Base-by-base conservation (phyloP, 2,888 invertebrate genomes). In the Caenorhabditis angaria region DNA sequence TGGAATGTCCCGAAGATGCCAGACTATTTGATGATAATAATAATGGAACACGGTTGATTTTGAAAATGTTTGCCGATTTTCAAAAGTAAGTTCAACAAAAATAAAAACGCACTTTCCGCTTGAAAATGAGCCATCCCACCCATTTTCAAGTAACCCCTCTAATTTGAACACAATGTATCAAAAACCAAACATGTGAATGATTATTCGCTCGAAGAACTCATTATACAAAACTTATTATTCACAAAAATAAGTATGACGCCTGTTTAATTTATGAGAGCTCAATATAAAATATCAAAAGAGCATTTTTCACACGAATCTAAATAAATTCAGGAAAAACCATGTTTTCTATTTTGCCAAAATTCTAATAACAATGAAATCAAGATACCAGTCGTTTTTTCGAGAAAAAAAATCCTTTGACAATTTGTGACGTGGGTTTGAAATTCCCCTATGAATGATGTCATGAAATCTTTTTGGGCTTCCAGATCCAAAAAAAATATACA, bases 1-100 rank as follows among this genome's bases (percentile, higher is more conserved):
- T 82, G 81, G 79, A 82, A 55, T 84, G 85, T 60, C 79, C 79
- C 18, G 76, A 81, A 60, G 84, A 85, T 68, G 77, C 79, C 22
- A 65, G 76, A 51, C 72, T 85, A 47, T 85, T 85, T 72, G 81
- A 85, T 62, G 63, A 79, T 50, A 70, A 76, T 59, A 73, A 72
- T 68, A 83, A 80, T 57, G 68, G 78, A 28, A 84, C 84, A 10
- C 65, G 69, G 47, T 59, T 69, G 14, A 66, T 84, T 51, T 64
- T 84, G 32, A 57, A 60, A 14, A 76, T 64, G 27, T 60, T 84
- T 4, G 70, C 65, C n/a, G 41, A 62, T 29, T 84, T 84, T 65
- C 78, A 81, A 59, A 73, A 70, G 83, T 84, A 48, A 53, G 73
- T 61, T 41, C 20, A 65, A 61, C 48, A 24, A 41, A 65, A 62